These are phyloP conservation scores for Xanthorhoe spadicearia DNA, from an alignment of 2,888 invertebrate genomes.

Conservation along the genomic window DNA sequence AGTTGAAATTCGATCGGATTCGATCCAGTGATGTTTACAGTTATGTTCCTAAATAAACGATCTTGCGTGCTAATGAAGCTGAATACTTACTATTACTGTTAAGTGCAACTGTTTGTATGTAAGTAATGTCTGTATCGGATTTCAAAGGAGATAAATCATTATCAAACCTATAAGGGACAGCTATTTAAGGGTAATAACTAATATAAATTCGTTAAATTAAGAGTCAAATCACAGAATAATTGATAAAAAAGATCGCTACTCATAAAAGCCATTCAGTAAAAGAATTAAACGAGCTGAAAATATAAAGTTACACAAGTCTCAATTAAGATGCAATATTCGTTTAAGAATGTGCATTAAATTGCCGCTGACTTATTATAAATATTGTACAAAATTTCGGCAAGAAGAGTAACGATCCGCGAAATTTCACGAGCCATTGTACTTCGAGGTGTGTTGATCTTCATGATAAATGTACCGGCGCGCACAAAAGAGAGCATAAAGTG, in stretches of 20 bases:
- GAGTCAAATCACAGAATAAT: not conserved
- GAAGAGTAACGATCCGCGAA: conserved; percentile 41
- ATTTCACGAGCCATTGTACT: conserved; percentile 51
- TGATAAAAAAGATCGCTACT: conserved; percentile 3
- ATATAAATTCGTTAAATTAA: not conserved
- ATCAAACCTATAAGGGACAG: not conserved
- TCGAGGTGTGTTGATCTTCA: conserved; percentile 57
- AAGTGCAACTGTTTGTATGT: conserved; percentile 32
- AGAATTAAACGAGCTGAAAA: conserved; percentile 4
- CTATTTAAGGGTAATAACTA: not conserved
- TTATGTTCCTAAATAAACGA: conserved; percentile 56
- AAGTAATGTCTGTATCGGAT: conserved; percentile 21
- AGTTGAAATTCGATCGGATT: conserved; percentile 74
- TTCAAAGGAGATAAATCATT: conserved; percentile 10
- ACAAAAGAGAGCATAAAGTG: conserved; percentile 69
- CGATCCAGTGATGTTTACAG: conserved; percentile 57
- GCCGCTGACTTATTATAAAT: conserved; percentile 37
- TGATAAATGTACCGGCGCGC: conserved; percentile 65
- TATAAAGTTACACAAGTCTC: conserved; percentile 16
- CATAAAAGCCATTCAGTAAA: not conserved
- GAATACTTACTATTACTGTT: conserved; percentile 50
- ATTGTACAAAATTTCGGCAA: conserved; percentile 30
- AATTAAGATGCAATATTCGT: conserved; percentile 30
- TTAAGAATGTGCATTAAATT: conserved; percentile 36
- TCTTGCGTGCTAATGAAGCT: conserved; percentile 68